phyloP scores from a whole-genome alignment of 1,140 invertebrate genomes.

The Plectus sambesii region DNA sequence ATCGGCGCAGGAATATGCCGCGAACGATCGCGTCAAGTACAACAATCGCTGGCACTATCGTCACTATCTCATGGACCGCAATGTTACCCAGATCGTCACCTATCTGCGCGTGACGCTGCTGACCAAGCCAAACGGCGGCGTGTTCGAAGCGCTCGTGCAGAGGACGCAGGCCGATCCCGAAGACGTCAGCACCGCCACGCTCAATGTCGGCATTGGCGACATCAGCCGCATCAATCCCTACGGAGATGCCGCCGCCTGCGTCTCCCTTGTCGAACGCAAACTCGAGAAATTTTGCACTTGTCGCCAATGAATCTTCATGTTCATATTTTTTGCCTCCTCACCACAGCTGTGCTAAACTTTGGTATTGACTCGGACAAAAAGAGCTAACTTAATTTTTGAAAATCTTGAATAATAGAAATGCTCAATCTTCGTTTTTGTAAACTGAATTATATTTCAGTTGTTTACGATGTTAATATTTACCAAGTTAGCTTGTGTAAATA shows the following conservation, averaged over 20 bases:
- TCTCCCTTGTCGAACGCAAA: conserved; percentile 46
- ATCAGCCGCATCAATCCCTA: conserved; percentile 18
- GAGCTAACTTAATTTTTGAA: too few species aligned
- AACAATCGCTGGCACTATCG: conserved; percentile 61
- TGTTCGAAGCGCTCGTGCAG: conserved; percentile 17
- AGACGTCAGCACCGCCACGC: conserved; percentile 36
- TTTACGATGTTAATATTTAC: too few species aligned
- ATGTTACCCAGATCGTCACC: conserved; percentile 8
- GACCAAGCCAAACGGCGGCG: conserved; percentile 12
- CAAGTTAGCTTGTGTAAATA: too few species aligned
- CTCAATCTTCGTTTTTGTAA: too few species aligned
- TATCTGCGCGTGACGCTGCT: conserved; percentile 15
- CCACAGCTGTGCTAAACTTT: too few species aligned
- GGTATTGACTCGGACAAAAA: too few species aligned
- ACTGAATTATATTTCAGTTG: too few species aligned
- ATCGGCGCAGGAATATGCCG: conserved; percentile 55
- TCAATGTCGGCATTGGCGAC: conserved; percentile 49
- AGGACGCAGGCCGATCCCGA: conserved; percentile 47
- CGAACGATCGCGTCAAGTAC: conserved; percentile 58
- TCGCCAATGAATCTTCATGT: too few species aligned
- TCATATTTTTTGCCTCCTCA: too few species aligned
- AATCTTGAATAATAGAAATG: too few species aligned
- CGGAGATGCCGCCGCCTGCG: conserved; percentile 13
- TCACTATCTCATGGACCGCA: conserved; percentile 48
- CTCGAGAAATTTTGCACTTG: conserved; percentile 17